Percentiles rank a stretch among this genome's conserved stretches.
phyloP scores from a whole-genome alignment of 2,797 vertebrate genomes.

The Sandelia bainsii region DNA sequence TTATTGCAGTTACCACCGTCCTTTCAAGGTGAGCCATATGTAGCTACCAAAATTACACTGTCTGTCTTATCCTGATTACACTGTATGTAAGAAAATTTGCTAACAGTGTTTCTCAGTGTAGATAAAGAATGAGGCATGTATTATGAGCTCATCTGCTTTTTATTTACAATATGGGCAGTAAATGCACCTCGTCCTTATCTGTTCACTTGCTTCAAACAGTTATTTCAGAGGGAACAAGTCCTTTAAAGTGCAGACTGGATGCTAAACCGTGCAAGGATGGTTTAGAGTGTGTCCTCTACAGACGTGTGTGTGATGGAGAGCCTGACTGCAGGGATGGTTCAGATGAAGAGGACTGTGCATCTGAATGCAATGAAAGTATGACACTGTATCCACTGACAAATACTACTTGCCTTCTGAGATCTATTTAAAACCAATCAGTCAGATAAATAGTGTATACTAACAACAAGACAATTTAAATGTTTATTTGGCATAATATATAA shows the following conservation, averaged over 20 bases:
- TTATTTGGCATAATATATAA: too few species aligned
- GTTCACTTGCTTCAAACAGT: slow-evolving; percentile 5
- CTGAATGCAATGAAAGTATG: slow-evolving; percentile 75
- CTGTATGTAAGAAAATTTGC: neutral
- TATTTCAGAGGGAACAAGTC: slow-evolving; percentile 50
- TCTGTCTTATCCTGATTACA: neutral
- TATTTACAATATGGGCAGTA: neutral
- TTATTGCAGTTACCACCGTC: slow-evolving; percentile 43
- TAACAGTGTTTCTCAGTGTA: neutral
- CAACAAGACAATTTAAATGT: too few species aligned
- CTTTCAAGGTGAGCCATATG: slow-evolving; percentile 61
- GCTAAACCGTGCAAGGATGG: slow-evolving; percentile 81
- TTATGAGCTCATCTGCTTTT: neutral
- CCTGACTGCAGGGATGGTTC: slow-evolving; percentile 87
- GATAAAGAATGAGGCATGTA: neutral
- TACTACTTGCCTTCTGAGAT: neutral
- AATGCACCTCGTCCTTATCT: neutral
- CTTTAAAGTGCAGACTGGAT: slow-evolving; percentile 70
- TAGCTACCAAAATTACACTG: neutral
- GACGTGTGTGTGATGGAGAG: slow-evolving; percentile 87
- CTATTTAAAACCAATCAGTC: neutral
- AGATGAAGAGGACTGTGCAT: slow-evolving; percentile 85
- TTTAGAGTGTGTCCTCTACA: slow-evolving; percentile 79
- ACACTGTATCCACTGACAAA: neutral
- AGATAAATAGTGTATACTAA: too few species aligned